These are phyloP conservation scores for Bombus waltoni DNA, from an alignment of 1,140 invertebrate species.

Conservation along the genomic window DNA sequence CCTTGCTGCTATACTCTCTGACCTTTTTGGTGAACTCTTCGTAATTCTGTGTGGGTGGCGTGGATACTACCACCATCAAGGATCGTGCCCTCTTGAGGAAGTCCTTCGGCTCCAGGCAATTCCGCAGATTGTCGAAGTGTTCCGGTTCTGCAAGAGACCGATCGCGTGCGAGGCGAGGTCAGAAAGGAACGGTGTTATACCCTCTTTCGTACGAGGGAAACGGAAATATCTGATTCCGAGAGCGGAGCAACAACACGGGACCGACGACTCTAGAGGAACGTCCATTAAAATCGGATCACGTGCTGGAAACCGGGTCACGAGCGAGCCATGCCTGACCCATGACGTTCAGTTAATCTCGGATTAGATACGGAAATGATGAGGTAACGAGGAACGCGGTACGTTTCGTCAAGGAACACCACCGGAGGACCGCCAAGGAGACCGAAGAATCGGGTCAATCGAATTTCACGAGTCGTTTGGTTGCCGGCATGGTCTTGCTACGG, in stretches of 20 bases:
- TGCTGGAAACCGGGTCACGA: constrained; percentile 45
- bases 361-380: constrained; percentile 44
- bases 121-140: constrained; percentile 83
- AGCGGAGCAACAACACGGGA: neutral
- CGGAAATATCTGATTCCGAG: constrained; percentile 17
- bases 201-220: neutral
- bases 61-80: constrained; percentile 92
- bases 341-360: constrained; percentile 42
- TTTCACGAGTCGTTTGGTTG: constrained; percentile 8
- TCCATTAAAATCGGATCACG: constrained; percentile 31
- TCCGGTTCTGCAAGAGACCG: constrained; percentile 81
- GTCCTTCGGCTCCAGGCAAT: constrained; percentile 86
- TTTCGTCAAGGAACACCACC: neutral
- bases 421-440: neutral
- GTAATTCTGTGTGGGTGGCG: constrained; percentile 89
- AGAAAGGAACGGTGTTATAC: neutral
- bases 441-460: constrained; percentile 34
- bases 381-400: constrained; percentile 29
- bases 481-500: neutral
- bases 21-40: constrained; percentile 91
- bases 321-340: constrained; percentile 11
- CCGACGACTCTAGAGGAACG: constrained; percentile 4
- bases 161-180: neutral
- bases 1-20: constrained; percentile 87
- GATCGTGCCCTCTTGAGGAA: constrained; percentile 90